phyloP scores from a whole-genome alignment of 2,888 invertebrate species.

The Clostera curtula region DNA sequence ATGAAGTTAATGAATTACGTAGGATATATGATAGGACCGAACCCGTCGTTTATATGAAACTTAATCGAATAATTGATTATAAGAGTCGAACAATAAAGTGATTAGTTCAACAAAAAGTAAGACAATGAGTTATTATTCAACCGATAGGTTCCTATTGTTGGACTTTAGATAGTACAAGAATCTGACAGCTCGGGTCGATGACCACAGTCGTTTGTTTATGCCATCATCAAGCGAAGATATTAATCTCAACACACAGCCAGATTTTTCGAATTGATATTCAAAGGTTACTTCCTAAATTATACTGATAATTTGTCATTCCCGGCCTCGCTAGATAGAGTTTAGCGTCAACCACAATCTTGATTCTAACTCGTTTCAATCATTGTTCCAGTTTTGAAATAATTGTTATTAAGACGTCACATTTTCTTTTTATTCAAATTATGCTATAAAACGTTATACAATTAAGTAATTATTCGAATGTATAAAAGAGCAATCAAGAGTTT shows the following conservation, averaged over 20 bases:
- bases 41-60: slow-evolving; percentile 62
- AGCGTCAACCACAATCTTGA: slow-evolving; percentile 28
- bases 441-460: slow-evolving; percentile 13
- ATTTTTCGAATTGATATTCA: slow-evolving; percentile 51
- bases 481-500: slow-evolving; percentile 16
- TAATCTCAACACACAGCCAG: slow-evolving; percentile 57
- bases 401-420: slow-evolving; percentile 24
- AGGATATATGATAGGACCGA: slow-evolving; percentile 50
- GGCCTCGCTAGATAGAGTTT: slow-evolving; percentile 26
- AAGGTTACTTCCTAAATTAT: slow-evolving; percentile 46
- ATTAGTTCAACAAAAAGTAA: slow-evolving; percentile 71
- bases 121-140: slow-evolving; percentile 72
- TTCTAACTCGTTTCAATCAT: slow-evolving; percentile 22
- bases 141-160: slow-evolving; percentile 62
- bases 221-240: slow-evolving; percentile 58
- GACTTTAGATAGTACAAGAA: slow-evolving; percentile 42
- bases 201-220: slow-evolving; percentile 57
- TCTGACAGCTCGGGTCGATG: slow-evolving; percentile 53
- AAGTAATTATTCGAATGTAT: slow-evolving; percentile 18
- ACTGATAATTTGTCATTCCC: slow-evolving; percentile 50
- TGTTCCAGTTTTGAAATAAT: slow-evolving; percentile 14
- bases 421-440: slow-evolving; percentile 1
- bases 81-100: slow-evolving; percentile 71
- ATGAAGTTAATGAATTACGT: slow-evolving; percentile 52
- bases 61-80: slow-evolving; percentile 73